Evolutionary conservation across 2,797 vertebrate genomes (phyloP).

Genomic region (Rhinatrema bivittatum): DNA sequence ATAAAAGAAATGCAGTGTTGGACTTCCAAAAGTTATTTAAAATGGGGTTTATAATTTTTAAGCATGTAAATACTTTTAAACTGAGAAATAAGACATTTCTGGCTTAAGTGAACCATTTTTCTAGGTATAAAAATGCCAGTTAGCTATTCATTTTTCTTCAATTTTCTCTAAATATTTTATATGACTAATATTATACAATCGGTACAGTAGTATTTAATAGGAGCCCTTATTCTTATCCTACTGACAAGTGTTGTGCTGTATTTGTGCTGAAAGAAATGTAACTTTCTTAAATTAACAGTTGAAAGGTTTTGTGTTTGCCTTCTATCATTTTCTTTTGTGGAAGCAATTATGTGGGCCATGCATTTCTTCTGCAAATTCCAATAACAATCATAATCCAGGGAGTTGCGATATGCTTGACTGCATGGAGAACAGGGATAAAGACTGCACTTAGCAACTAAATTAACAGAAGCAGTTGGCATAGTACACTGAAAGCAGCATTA

Average conservation of each 20-base stretch:
- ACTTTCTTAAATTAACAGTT: slow-evolving; percentile 11
- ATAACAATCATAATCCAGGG: slow-evolving; percentile 28
- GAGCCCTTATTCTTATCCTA: no score
- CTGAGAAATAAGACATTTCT: no score
- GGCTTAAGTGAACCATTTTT: no score
- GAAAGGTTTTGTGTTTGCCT: slow-evolving; percentile 31
- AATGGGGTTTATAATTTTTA: no score
- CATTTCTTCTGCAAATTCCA: slow-evolving; percentile 39
- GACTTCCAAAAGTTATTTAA: no score
- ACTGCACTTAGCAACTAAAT: slow-evolving; percentile 9
- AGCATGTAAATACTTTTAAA: no score
- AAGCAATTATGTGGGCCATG: slow-evolving; percentile 43
- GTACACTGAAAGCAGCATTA: background rate
- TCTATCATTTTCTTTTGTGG: slow-evolving; percentile 17
- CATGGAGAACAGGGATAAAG: slow-evolving; percentile 17
- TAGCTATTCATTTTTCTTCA: no score
- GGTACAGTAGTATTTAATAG: no score
- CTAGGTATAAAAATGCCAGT: no score
- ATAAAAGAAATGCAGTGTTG: no score
- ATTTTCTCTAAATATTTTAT: no score
- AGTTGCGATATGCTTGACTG: slow-evolving; percentile 26
- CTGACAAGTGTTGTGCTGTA: background rate
- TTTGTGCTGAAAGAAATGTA: background rate
- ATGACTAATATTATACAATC: no score
- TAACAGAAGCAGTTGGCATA: background rate